Percentiles rank a stretch among this genome's conserved stretches.
These are phyloP conservation scores for Engraulis encrasicolus DNA, from an alignment of 2,113 vertebrate species.

Conservation along the genomic window DNA sequence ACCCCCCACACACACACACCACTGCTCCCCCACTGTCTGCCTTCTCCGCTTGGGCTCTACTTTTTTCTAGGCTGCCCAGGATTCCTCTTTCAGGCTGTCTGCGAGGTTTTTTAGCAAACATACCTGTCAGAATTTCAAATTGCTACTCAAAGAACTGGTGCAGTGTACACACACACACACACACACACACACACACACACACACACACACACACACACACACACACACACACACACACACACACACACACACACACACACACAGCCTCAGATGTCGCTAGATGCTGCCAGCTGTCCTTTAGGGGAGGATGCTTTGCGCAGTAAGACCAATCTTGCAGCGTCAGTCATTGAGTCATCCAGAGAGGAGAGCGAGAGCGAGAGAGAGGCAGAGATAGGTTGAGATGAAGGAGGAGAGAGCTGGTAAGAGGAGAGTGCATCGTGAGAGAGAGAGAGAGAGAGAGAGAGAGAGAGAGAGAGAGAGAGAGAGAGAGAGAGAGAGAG, in stretches of 20 bases:
- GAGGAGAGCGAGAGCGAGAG: background rate
- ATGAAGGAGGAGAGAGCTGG: background rate
- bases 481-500: background rate
- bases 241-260: background rate
- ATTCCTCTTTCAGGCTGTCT: background rate
- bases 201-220: background rate
- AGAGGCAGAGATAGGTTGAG: too few relatives aligned
- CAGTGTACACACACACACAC: background rate
- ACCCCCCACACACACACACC: background rate
- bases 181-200: background rate
- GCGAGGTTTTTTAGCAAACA: background rate
- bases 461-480: background rate
- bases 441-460: background rate
- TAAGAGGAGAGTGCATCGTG: background rate
- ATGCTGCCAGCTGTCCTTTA: background rate
- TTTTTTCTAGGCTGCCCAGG: background rate
- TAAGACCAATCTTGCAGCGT: background rate
- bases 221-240: background rate
- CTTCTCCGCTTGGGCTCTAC: background rate
- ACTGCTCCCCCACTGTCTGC: background rate
- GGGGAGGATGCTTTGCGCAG: background rate
- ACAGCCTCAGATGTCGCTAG: background rate
- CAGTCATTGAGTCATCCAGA: background rate
- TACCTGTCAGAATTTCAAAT: background rate
- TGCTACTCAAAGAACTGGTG: background rate